Evolutionary conservation across 2,797 vertebrate genomes (phyloP), one percentile per base, ranked within the genome.

Genomic region (Merluccius polli): DNA sequence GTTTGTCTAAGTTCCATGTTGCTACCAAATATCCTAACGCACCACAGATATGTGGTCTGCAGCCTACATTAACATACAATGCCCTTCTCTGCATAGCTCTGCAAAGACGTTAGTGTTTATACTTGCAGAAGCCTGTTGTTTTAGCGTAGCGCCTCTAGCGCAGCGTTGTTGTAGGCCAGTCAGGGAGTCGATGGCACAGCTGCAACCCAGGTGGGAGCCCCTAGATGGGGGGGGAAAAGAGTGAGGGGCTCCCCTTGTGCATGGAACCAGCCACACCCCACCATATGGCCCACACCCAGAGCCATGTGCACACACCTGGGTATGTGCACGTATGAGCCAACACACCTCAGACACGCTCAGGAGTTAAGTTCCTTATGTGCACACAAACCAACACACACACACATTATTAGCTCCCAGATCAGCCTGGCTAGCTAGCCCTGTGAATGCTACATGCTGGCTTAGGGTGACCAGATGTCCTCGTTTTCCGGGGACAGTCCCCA

Each of bases 341-440:
- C 48, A 24, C 44, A 15, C 15, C 73, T 36, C 44, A 44, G 32
- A 44, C 52, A 72, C 32, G 21, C 31, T 30, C 31, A 59, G 32
- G 29, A 16, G 52, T 31, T 32, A 65, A n/a, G 67, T 32, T 69
- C 29, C 30, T 69, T 30, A 75, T 21, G 29, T 27, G 21, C 15
- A 30, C 32, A 35, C 32, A 35, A 71, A 32, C 12, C 5, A 13
- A 4, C 4, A 21, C 67, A 44, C 27, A 15, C 65, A 52, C 29
- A 71, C 70, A 59, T 72, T 75, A 52, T 77, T 73, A 27, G 71
- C 65, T 86, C 73, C 75, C 16, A 21, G 3, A 67, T 67, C 29
- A 67, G 63, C 7, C 9, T 29, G 27, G 63, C 44, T 6, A 48
- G 63, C 63, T 65, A 63, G 52, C 1, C 8, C n/a, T 65, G 44